phyloP scores from a whole-genome alignment of 2,113 vertebrate genomes.

The Cromileptes altivelis region DNA sequence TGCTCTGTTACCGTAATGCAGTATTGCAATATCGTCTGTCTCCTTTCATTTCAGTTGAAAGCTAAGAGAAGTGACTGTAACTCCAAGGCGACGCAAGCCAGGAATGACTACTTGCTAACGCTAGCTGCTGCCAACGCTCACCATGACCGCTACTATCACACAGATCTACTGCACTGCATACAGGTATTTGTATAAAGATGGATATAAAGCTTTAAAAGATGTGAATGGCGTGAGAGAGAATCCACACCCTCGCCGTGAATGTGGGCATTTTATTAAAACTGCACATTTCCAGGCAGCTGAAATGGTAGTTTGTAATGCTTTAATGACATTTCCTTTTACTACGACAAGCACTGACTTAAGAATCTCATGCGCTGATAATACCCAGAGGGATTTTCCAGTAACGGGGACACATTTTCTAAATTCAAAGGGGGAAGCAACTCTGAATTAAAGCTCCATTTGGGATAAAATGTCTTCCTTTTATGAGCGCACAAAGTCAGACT shows the following conservation, averaged over 20 bases:
- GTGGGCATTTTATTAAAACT: constrained; percentile 4
- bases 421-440: constrained; percentile 34
- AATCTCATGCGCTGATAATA: background rate
- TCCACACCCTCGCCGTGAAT: background rate
- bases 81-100: constrained; percentile 95
- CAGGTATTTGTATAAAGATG: constrained; percentile 64
- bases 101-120: constrained; percentile 98
- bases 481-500: constrained; percentile 41
- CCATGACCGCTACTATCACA: constrained; percentile 97
- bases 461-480: constrained; percentile 38
- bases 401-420: constrained; percentile 7
- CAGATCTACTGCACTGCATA: constrained; percentile 94
- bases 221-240: background rate
- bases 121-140: constrained; percentile 97
- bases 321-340: constrained; percentile 27
- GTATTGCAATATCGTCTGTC: background rate
- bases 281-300: background rate
- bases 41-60: constrained; percentile 90
- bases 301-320: constrained; percentile 1
- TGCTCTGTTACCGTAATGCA: background rate
- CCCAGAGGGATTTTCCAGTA: constrained; percentile 40
- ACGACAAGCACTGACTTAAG: constrained; percentile 19
- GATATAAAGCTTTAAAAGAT: background rate
- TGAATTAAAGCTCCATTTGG: constrained; percentile 48
- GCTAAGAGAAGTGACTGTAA: constrained; percentile 96